These are phyloP conservation scores for Leptopilina clavipes DNA, from an alignment of 1,140 invertebrate genomes.

Conservation along the genomic window DNA sequence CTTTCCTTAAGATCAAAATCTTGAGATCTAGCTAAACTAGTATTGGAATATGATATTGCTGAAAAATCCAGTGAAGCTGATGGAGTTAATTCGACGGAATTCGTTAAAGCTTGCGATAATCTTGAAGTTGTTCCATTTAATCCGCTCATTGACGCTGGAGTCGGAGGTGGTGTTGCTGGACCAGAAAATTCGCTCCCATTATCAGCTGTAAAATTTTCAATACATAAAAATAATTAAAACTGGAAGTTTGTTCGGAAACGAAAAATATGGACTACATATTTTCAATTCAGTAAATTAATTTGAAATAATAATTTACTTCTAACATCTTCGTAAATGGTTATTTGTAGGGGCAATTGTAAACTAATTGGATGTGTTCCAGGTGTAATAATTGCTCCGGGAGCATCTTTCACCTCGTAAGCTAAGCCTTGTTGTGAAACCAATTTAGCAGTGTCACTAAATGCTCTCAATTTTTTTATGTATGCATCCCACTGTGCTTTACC, in stretches of 20 bases:
- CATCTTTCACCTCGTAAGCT: slow-evolving; percentile 60
- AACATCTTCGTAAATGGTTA: slow-evolving; percentile 45
- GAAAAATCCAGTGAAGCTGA: slow-evolving; percentile 54
- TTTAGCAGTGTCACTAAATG: slow-evolving; percentile 66
- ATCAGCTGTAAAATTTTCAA: slow-evolving; percentile 40
- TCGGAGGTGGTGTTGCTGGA: slow-evolving; percentile 61
- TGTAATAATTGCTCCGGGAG: slow-evolving; percentile 59
- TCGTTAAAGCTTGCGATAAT: slow-evolving; percentile 49
- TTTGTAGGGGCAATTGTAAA: slow-evolving; percentile 58
- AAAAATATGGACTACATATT: background rate
- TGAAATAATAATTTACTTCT: slow-evolving; percentile 48
- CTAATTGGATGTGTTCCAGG: slow-evolving; percentile 58
- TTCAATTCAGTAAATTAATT: background rate
- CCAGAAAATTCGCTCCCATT: slow-evolving; percentile 36
- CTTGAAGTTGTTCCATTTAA: slow-evolving; percentile 47
- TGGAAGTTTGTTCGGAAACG: too few species aligned
- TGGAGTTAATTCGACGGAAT: slow-evolving; percentile 53
- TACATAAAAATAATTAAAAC: too few species aligned
- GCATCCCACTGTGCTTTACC: slow-evolving; percentile 67
- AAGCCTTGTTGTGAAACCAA: slow-evolving; percentile 56
- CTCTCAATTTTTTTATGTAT: slow-evolving; percentile 67
- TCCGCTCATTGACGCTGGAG: slow-evolving; percentile 51
- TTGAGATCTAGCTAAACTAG: slow-evolving; percentile 52
- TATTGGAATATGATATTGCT: slow-evolving; percentile 48
- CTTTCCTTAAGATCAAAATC: slow-evolving; percentile 48